These are phyloP conservation scores for Ochropacha duplaris DNA, from an alignment of 2,888 invertebrate genomes.

Conservation along the genomic window DNA sequence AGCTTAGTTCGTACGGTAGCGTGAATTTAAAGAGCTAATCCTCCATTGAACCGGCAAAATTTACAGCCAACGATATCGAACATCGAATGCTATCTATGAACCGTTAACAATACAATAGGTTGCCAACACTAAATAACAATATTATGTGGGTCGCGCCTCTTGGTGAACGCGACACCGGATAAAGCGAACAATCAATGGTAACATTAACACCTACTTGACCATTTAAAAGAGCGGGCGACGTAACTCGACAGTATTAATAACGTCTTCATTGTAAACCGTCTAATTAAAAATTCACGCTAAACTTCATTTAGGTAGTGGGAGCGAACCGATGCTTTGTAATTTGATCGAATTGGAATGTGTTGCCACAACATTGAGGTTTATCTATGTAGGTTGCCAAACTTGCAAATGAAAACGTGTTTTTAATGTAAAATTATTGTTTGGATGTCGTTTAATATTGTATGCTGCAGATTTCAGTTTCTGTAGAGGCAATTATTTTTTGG, in stretches of 20 bases:
- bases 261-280: conserved; percentile 49
- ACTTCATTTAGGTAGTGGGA: conserved; percentile 34
- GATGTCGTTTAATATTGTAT: conserved; percentile 14
- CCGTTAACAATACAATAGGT: conserved; percentile 75
- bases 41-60: conserved; percentile 36
- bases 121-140: conserved; percentile 62
- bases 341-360: conserved; percentile 58
- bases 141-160: conserved; percentile 69
- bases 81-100: conserved; percentile 53
- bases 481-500: neutral
- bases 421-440: conserved; percentile 48
- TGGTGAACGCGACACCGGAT: conserved; percentile 63
- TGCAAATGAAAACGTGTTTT: conserved; percentile 56
- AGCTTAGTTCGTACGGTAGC: conserved; percentile 2
- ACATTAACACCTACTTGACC: conserved; percentile 54
- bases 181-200: conserved; percentile 68
- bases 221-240: conserved; percentile 41
- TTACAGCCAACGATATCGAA: conserved; percentile 51
- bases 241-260: conserved; percentile 45
- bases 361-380: conserved; percentile 52
- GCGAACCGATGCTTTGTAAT: conserved; percentile 48
- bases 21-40: conserved; percentile 26
- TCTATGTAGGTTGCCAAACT: conserved; percentile 63
- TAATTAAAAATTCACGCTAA: conserved; percentile 50
- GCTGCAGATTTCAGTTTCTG: neutral